These are phyloP conservation scores for Plagodis pulveraria DNA, from an alignment of 2,888 invertebrate species.

Conservation along the genomic window DNA sequence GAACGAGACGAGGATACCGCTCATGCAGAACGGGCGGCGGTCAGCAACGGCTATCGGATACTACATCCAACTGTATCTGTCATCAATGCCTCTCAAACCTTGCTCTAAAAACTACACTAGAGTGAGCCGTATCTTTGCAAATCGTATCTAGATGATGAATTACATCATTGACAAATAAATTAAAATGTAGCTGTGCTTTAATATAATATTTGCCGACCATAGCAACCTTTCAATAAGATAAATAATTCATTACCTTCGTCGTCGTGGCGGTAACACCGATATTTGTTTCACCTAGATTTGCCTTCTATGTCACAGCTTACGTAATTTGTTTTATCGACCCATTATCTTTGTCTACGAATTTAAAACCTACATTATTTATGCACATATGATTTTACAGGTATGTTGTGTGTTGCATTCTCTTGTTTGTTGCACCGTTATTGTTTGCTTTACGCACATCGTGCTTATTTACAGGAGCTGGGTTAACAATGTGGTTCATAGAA, in stretches of 20 bases:
- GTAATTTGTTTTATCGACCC: constrained; percentile 5
- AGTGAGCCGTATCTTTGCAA: neutral
- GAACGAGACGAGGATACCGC: constrained; percentile 66
- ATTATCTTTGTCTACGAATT: constrained; percentile 8
- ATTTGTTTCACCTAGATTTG: constrained; percentile 13
- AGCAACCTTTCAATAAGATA: constrained; percentile 1
- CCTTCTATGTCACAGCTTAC: constrained; percentile 15
- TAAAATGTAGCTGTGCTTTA: too few relatives aligned
- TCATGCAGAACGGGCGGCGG: constrained; percentile 66
- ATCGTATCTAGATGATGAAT: neutral
- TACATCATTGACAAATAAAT: neutral
- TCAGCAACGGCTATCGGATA: constrained; percentile 34
- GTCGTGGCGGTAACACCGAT: constrained; percentile 1
- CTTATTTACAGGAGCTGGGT: constrained; percentile 45
- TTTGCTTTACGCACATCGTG: constrained; percentile 41
- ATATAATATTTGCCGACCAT: neutral
- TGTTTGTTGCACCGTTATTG: constrained; percentile 40
- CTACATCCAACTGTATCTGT: constrained; percentile 35
- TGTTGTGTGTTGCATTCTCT: constrained; percentile 30
- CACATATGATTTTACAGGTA: constrained; percentile 30
- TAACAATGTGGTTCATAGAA: constrained; percentile 46
- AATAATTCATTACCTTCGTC: neutral
- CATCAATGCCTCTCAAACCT: constrained; percentile 32
- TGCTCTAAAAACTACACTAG: neutral
- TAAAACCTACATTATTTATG: constrained; percentile 28